Base-by-base conservation (phyloP, 1,140 invertebrate species). In the Magallana gigas region DNA sequence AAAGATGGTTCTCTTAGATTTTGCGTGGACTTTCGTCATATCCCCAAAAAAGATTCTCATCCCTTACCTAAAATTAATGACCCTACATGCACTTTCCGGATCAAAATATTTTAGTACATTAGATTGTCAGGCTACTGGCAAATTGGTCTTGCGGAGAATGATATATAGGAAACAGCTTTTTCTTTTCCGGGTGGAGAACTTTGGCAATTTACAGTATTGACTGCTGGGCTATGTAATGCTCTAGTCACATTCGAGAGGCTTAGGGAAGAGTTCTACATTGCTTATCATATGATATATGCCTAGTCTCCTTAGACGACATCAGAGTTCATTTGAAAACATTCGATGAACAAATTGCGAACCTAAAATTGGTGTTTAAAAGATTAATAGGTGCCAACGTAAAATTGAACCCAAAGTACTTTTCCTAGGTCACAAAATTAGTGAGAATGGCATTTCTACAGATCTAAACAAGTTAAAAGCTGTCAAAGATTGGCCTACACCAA, bases 181-280 rank as follows among this genome's bases (percentile, higher is more conserved):
- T 82, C 76, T 57, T 82, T 23, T 57, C 71, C 86, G 3, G 64
- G 64, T 23, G 23, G 29, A 76, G 83, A 58, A 8, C 36, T 85
- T 11, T 85, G 58, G 23, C 87, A 85, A 29, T 88, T 88, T n/a
- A 71, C 16, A 7, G 83, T 81, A 11, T 8, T 91, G 60, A 86
- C 90, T 57, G 92, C 93, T 90, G 90, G 92, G n/a, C 85, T 93
- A 11, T 88, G 64, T 62, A 92, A 91, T 83, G 90, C 88, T 8
- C 90, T 91, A 1, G 90, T 86, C 5, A 90, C 90, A 1, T 94
- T 94, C 87, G 86, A 91, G 82, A 71, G 91, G 87, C 71, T 90
- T 9, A 93, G 87, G 86, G 91, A n/a, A 87, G 59, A 14, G 85
- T 94, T 0, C 23, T 93, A 23, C 9, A 18, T 36, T 87, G 89